phyloP scores from a whole-genome alignment of 2,797 vertebrate genomes.

The Girardinus metallicus region DNA sequence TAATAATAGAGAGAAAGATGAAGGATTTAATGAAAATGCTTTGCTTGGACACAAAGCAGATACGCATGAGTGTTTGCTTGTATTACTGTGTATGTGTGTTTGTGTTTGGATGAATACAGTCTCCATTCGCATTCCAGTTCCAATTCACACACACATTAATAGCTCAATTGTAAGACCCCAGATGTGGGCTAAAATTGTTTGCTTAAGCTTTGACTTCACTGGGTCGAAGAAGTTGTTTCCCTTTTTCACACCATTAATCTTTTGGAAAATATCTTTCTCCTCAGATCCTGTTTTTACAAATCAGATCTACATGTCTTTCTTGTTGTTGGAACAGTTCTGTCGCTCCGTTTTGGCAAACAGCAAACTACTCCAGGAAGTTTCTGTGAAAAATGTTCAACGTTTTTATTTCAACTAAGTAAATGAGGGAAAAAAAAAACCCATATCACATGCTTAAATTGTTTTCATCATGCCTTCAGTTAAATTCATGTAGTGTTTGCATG shows the following conservation, averaged over 20 bases:
- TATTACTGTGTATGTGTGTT: neutral
- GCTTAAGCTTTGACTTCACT: conserved; percentile 63
- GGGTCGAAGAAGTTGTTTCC: conserved; percentile 57
- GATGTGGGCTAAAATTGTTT: conserved; percentile 64
- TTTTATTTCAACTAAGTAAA: conserved; percentile 48
- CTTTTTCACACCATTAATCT: conserved; percentile 69
- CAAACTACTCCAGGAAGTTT: conserved; percentile 44
- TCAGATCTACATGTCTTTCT: conserved; percentile 54
- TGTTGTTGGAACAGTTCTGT: conserved; percentile 41
- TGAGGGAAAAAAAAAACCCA: conserved; percentile 41
- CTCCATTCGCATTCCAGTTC: neutral
- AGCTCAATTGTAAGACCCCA: conserved; percentile 31
- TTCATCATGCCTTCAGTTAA: neutral
- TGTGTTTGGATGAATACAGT: conserved; percentile 22
- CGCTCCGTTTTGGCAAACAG: conserved; percentile 58
- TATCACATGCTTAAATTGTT: conserved; percentile 9
- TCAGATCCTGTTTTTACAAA: conserved; percentile 59
- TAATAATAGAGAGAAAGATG: conserved; percentile 28
- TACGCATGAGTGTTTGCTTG: conserved; percentile 2
- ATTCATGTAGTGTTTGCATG: neutral
- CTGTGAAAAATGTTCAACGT: conserved; percentile 33
- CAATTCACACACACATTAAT: conserved; percentile 11
- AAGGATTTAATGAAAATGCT: conserved; percentile 12
- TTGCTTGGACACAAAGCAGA: neutral
- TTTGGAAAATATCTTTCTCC: conserved; percentile 59